These are phyloP conservation scores for Lydus trimaculatus DNA, from an alignment of 2,888 invertebrate genomes.

Conservation along the genomic window DNA sequence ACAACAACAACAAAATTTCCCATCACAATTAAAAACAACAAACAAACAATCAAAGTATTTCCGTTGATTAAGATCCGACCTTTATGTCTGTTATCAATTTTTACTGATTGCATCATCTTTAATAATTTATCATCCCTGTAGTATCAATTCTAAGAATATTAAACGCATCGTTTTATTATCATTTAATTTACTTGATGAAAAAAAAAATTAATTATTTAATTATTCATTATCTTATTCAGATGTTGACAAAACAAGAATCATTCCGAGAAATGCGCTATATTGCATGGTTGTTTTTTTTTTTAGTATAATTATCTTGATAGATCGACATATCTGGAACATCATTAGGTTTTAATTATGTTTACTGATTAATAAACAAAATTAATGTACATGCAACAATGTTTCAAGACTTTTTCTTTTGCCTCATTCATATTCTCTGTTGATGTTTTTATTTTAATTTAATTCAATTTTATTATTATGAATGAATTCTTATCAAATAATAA, in stretches of 20 bases:
- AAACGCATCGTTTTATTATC: not conserved
- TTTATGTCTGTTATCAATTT: not conserved
- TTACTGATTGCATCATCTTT: not conserved
- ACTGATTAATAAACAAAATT: constrained; percentile 26
- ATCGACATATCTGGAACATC: constrained; percentile 38
- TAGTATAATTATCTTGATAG: not conserved
- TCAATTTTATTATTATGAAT: constrained; percentile 2
- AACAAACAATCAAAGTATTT: not conserved
- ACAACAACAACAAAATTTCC: not conserved
- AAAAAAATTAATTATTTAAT: not conserved
- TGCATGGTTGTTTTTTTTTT: too few relatives aligned
- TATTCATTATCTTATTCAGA: not conserved
- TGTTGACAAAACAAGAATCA: not conserved
- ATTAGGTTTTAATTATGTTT: constrained; percentile 39
- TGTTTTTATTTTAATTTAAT: constrained; percentile 22
- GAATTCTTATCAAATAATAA: not conserved
- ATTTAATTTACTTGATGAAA: not conserved
- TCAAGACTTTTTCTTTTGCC: constrained; percentile 41
- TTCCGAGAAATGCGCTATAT: not conserved
- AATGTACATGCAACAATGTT: constrained; percentile 30
- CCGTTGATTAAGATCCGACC: not conserved
- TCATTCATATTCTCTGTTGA: constrained; percentile 36
- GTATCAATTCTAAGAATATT: not conserved
- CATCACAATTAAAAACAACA: not conserved
- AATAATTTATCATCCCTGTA: not conserved